phyloP scores from a whole-genome alignment of 2,888 invertebrate genomes.

The Cabera pusaria region DNA sequence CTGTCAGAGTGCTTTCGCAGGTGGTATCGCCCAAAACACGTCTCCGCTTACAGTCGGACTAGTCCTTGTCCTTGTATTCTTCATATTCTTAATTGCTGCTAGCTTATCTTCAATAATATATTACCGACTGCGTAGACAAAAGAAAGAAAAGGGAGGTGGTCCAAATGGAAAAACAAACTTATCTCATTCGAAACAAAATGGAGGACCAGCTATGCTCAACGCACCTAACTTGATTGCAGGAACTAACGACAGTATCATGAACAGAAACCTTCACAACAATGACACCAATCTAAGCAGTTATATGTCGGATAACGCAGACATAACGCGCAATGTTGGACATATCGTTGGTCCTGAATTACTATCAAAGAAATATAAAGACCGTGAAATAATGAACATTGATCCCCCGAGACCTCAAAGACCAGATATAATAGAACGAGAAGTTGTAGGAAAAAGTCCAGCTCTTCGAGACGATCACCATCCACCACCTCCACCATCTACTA shows the following conservation, averaged over 20 bases:
- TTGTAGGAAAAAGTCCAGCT: slow-evolving; percentile 92
- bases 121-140: slow-evolving; percentile 93
- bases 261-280: slow-evolving; percentile 86
- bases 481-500: slow-evolving; percentile 89
- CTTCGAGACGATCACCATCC: slow-evolving; percentile 91
- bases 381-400: slow-evolving; percentile 89
- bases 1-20: slow-evolving; percentile 89
- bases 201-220: slow-evolving; percentile 87
- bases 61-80: slow-evolving; percentile 96
- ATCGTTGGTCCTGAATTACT: slow-evolving; percentile 93
- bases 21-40: slow-evolving; percentile 90
- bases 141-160: slow-evolving; percentile 91
- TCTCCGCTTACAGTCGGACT: slow-evolving; percentile 96
- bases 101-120: slow-evolving; percentile 96
- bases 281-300: slow-evolving; percentile 88
- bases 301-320: slow-evolving; percentile 88
- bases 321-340: slow-evolving; percentile 89
- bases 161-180: slow-evolving; percentile 86
- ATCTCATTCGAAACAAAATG: slow-evolving; percentile 90
- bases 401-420: slow-evolving; percentile 93
- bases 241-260: slow-evolving; percentile 87
- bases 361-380: slow-evolving; percentile 94
- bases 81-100: slow-evolving; percentile 93
- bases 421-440: slow-evolving; percentile 96
- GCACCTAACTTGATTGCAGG: slow-evolving; percentile 87